Base-by-base conservation (phyloP, 1,140 invertebrate genomes). In the Drepana arcuata region DNA sequence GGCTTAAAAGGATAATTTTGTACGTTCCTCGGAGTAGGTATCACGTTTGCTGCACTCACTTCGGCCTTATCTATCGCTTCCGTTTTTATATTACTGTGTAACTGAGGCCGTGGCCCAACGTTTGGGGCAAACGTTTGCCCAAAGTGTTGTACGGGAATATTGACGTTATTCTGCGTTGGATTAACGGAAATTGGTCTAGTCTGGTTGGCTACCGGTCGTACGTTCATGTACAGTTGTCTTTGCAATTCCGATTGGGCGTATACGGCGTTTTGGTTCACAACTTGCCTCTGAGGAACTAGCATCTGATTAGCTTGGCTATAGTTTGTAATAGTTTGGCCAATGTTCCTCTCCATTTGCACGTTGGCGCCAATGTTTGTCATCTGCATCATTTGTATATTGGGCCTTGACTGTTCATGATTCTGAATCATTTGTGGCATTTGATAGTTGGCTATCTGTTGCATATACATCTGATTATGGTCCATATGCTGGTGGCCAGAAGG, bases 391-490 rank as follows among this genome's bases (percentile, higher is more conserved):
- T 48, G 10, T 31, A 72, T 59, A 53, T 74, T 21, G 18, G 6
- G 24, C 10, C 4, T 26, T 70, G 61, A 7, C 18, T 16, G 16
- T 58, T 57, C 4, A 26, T 26, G 6, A 26, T 26, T 10, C 34
- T 66, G 66, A 0, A 55, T 28, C 23, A 73, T 46, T 54, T 78
- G 65, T 41, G 63, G 70, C 5, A 59, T 47, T 11, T 72, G 59
- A 32, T 74, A 66, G 34, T 64, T 74, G 4, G 47, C 40, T 58
- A 69, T 73, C 13, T 63, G 63, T 27, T 69, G 75, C 16, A 78
- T 23, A 18, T 68, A 77, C 30, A 77, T 33, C 44, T 69, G 69
- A 41, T 65, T 75, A 16, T 67, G 72, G 23, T 73, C 71, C 28
- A 74, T 45, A 9, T 59, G 59, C 16, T 64, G 72, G 32, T 65